Conservation (phyloP, 2,797 vertebrate species). For the Crenuchus spilurus region DNA sequence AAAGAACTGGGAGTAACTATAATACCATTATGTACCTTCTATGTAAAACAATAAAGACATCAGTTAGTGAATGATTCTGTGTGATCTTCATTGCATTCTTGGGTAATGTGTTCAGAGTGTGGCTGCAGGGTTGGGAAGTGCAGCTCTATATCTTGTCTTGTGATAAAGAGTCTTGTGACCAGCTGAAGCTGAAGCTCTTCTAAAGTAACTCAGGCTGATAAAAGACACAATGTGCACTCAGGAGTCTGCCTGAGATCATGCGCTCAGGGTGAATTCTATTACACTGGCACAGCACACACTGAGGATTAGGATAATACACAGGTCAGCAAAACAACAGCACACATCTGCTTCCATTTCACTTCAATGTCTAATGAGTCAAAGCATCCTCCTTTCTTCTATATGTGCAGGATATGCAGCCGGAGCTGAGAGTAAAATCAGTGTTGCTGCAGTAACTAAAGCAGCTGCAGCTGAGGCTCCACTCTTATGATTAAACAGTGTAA, state of each 20-base stretch:
- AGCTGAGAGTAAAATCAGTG: not conserved
- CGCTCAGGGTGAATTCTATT: slow-evolving; percentile 68
- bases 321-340: slow-evolving; percentile 9
- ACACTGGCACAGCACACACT: slow-evolving; percentile 44
- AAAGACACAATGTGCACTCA: slow-evolving; percentile 59
- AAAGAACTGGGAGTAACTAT: not conserved
- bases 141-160: slow-evolving; percentile 60
- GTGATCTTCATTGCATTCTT: not conserved
- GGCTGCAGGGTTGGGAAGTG: not conserved
- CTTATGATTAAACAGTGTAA: not conserved
- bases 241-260: slow-evolving; percentile 36
- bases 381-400: not conserved
- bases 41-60: not conserved
- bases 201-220: slow-evolving; percentile 57
- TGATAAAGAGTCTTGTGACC: slow-evolving; percentile 77
- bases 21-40: not conserved
- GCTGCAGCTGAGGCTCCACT: not conserved
- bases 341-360: not conserved
- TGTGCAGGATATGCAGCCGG: no score
- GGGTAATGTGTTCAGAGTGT: not conserved
- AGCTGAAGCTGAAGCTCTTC: slow-evolving; percentile 53
- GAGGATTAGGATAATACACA: slow-evolving; percentile 28
- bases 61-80: not conserved
- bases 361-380: slow-evolving; percentile 1
- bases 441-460: not conserved